These are phyloP conservation scores for Hepsetus odoe DNA, from an alignment of 2,113 vertebrate species.

Conservation along the genomic window DNA sequence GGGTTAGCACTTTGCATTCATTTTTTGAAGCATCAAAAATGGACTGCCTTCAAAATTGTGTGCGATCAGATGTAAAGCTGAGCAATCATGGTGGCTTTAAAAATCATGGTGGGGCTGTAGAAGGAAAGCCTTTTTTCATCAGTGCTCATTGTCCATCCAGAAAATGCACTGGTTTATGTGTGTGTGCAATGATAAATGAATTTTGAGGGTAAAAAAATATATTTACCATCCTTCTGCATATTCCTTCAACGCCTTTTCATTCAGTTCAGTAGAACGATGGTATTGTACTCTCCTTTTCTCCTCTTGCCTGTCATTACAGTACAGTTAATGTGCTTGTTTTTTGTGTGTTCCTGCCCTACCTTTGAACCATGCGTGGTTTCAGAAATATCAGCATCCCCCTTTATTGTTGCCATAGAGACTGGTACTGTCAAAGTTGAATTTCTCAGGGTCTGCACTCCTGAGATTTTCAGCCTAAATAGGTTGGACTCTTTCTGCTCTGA, in stretches of 20 bases:
- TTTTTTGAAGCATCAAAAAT: not conserved
- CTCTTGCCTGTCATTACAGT: too few species aligned
- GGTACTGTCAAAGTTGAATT: not conserved
- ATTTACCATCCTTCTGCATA: constrained; percentile 38
- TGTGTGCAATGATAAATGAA: constrained; percentile 21
- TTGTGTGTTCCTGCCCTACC: not conserved
- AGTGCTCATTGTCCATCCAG: not conserved
- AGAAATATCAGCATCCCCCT: constrained; percentile 20
- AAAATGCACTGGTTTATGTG: not conserved
- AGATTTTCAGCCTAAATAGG: not conserved
- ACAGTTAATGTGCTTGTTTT: constrained; percentile 38
- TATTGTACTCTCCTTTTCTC: constrained; percentile 10
- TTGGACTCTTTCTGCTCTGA: not conserved
- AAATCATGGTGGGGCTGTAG: not conserved
- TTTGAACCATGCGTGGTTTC: constrained; percentile 37
- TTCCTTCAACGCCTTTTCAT: constrained; percentile 46
- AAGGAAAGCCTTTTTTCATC: not conserved
- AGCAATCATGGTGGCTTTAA: not conserved
- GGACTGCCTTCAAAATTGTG: not conserved
- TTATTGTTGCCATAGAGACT: constrained; percentile 50
- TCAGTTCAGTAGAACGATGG: constrained; percentile 33
- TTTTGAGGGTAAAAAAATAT: constrained; percentile 23
- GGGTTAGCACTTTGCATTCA: not conserved
- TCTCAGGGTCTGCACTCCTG: not conserved
- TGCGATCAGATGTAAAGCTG: not conserved